Percentiles rank a stretch among this genome's conserved stretches.
Conservation (phyloP, 2,797 vertebrate species). For the Pogoniulus pusillus region DNA sequence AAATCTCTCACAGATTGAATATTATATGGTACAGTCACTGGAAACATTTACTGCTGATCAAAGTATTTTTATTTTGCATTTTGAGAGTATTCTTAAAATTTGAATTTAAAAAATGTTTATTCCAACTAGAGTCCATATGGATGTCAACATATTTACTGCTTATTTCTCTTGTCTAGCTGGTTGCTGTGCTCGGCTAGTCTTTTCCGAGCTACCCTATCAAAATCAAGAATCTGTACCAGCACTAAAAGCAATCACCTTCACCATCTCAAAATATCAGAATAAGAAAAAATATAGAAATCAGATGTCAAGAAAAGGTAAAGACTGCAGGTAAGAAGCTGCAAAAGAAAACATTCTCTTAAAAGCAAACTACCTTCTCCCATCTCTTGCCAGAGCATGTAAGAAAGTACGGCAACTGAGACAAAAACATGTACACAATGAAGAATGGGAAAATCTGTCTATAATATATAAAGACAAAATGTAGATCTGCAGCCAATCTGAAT, state of each 20-base stretch:
- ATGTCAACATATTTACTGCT: not conserved
- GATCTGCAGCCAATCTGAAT: constrained; percentile 28
- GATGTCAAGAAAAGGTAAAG: not conserved
- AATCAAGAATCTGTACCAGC: not conserved
- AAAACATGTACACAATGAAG: constrained; percentile 25
- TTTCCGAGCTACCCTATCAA: not conserved
- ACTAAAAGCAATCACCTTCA: not conserved
- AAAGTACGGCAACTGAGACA: constrained; percentile 52
- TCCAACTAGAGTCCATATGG: not conserved
- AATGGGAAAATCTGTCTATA: constrained; percentile 39
- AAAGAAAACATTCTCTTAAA: constrained; percentile 5
- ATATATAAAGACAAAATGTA: not conserved
- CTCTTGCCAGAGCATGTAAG: constrained; percentile 22
- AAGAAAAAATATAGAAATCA: not conserved
- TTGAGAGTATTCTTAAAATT: constrained; percentile 27
- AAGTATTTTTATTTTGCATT: not conserved
- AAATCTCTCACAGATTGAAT: not conserved
- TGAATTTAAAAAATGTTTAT: not conserved
- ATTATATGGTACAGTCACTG: not conserved
- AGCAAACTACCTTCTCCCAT: constrained; percentile 36
- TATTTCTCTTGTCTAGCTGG: not conserved
- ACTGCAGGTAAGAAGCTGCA: not conserved
- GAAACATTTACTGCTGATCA: not conserved
- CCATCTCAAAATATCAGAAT: not conserved
- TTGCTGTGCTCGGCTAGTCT: not conserved